A percentile compares a stretch with the other conserved stretches of the same genome.
Evolutionary conservation across 2,113 vertebrate genomes (phyloP).

Genomic region (Alligator sinensis): DNA sequence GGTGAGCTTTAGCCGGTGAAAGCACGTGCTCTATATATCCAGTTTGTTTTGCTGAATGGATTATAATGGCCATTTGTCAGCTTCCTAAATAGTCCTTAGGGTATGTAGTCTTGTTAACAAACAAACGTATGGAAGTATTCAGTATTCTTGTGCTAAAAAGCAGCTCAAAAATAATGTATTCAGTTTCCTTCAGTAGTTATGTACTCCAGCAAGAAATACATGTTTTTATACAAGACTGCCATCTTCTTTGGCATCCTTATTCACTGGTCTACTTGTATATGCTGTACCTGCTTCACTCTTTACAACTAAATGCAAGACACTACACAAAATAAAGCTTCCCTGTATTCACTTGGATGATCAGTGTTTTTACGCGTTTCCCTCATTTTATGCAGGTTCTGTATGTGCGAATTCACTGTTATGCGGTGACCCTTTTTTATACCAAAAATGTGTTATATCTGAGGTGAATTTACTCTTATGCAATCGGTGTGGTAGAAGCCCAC

Average conservation of each 20-base stretch:
- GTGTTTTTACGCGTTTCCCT: not conserved
- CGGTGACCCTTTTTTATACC: too few species aligned
- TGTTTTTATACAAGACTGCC: not conserved
- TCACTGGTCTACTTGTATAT: not conserved
- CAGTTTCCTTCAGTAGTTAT: too few species aligned
- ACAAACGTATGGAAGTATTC: not conserved
- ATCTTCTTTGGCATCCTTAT: not conserved
- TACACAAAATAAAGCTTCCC: not conserved
- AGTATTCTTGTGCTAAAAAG: not conserved
- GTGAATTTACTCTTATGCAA: too few species aligned
- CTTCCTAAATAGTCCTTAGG: not conserved
- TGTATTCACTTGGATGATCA: not conserved
- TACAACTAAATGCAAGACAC: not conserved
- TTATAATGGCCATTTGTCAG: not conserved
- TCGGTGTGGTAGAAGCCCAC: too few species aligned
- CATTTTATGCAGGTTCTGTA: too few species aligned
- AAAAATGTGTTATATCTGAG: too few species aligned
- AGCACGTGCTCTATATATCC: too few species aligned
- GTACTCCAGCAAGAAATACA: not conserved
- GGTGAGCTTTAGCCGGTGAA: too few species aligned
- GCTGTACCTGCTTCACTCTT: not conserved
- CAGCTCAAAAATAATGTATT: not conserved
- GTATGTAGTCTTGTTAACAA: not conserved
- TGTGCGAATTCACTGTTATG: too few species aligned
- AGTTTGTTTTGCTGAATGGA: not conserved